Percentiles rank a stretch among this genome's conserved stretches.
Evolutionary conservation across 2,888 invertebrate genomes (phyloP).

Genomic region (Bibio marci): DNA sequence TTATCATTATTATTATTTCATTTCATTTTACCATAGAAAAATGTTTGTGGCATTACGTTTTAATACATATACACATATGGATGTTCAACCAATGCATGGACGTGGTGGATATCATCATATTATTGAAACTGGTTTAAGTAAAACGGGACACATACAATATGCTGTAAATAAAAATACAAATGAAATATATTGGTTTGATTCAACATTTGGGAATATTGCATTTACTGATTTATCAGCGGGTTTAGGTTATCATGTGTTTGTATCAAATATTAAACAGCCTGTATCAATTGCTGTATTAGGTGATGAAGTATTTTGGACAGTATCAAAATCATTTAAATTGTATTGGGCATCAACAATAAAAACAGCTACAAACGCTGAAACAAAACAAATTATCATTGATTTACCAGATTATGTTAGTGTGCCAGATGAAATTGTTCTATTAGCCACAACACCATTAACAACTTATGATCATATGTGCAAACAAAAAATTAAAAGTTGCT

Average conservation of each 20-base stretch:
- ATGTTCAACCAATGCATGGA: slow-evolving; percentile 52
- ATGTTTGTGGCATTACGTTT: slow-evolving; percentile 44
- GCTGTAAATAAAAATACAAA: slow-evolving; percentile 36
- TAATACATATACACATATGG: slow-evolving; percentile 36
- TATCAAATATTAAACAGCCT: slow-evolving; percentile 32
- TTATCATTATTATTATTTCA: too few relatives aligned
- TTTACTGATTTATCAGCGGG: slow-evolving; percentile 38
- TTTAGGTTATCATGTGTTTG: slow-evolving; percentile 27
- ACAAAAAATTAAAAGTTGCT: slow-evolving; percentile 43
- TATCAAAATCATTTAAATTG: slow-evolving; percentile 34
- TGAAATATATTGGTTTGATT: slow-evolving; percentile 49
- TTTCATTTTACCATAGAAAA: slow-evolving; percentile 29
- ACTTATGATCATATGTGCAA: slow-evolving; percentile 37
- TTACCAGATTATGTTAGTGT: slow-evolving; percentile 14
- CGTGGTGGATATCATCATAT: slow-evolving; percentile 26
- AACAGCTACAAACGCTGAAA: slow-evolving; percentile 22
- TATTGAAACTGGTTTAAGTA: slow-evolving; percentile 22
- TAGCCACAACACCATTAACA: slow-evolving; percentile 6
- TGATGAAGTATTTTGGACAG: slow-evolving; percentile 54
- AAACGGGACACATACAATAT: slow-evolving; percentile 23
- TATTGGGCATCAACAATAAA: slow-evolving; percentile 38
- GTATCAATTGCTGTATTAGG: slow-evolving; percentile 40
- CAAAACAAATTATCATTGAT: slow-evolving; percentile 11
- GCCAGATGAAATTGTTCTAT: slow-evolving; percentile 6
- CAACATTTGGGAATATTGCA: slow-evolving; percentile 45